These are phyloP conservation scores for crab-eating macaque (Macaca fascicularis) DNA, from an alignment of 2,113 vertebrate species.

Conservation along the genomic window T2T-MFA8v1.1 NC_088375.1:128905001-128905500, in stretches of 20 bases:
- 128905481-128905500: not conserved
- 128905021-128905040: not conserved
- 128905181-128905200: not conserved
- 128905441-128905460: not conserved
- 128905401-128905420: not conserved
- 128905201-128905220: not conserved
- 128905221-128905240: not conserved
- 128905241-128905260: not conserved
- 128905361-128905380: not conserved
- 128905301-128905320: not conserved
- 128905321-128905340: not conserved
- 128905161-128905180: not conserved
- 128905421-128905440: not conserved
- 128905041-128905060: not conserved
- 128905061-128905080: not conserved
- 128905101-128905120: not conserved
- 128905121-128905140: not conserved
- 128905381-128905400: not conserved
- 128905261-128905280: not conserved
- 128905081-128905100: not conserved
- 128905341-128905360: not conserved
- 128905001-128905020: not conserved
- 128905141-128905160: not conserved
- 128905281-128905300: not conserved
- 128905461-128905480: not conserved